These are phyloP conservation scores for Umimayanthus kanabou DNA, from an alignment of 92 coral and sea anemone genomes.

Conservation along the genomic window DNA sequence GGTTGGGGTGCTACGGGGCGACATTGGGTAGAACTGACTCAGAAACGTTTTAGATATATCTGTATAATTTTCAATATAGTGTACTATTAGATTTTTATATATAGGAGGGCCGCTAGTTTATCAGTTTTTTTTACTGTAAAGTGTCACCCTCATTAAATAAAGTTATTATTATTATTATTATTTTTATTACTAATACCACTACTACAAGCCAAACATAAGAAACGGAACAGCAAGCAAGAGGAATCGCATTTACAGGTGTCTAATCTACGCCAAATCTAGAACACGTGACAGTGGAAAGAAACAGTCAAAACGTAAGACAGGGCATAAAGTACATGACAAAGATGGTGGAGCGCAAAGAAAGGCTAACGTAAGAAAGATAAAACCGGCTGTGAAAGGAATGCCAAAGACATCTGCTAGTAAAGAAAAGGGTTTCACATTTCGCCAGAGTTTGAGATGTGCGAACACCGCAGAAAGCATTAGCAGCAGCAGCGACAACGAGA, in stretches of 20 bases:
- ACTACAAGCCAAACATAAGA: neutral
- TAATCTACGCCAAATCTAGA: neutral
- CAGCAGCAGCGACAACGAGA: slow-evolving; percentile 26
- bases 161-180: too few relatives aligned
- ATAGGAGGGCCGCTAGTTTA: too few relatives aligned
- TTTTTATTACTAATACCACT: too few relatives aligned
- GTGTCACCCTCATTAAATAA: too few relatives aligned
- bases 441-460: neutral
- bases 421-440: slow-evolving; percentile 2
- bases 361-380: neutral
- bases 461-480: slow-evolving; percentile 1
- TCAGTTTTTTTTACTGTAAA: too few relatives aligned
- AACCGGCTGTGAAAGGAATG: slow-evolving; percentile 4
- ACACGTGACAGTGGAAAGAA: neutral
- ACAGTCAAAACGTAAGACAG: slow-evolving; percentile 13
- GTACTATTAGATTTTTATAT: too few relatives aligned
- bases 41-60: too few relatives aligned
- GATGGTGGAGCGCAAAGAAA: neutral
- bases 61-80: too few relatives aligned
- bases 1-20: too few relatives aligned
- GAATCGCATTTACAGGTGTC: neutral
- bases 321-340: neutral
- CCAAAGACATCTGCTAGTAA: slow-evolving; percentile 15
- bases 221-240: slow-evolving; percentile 22
- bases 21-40: too few relatives aligned